Conservation (phyloP, 2,797 vertebrate species). For the Myotis daubentonii region DNA sequence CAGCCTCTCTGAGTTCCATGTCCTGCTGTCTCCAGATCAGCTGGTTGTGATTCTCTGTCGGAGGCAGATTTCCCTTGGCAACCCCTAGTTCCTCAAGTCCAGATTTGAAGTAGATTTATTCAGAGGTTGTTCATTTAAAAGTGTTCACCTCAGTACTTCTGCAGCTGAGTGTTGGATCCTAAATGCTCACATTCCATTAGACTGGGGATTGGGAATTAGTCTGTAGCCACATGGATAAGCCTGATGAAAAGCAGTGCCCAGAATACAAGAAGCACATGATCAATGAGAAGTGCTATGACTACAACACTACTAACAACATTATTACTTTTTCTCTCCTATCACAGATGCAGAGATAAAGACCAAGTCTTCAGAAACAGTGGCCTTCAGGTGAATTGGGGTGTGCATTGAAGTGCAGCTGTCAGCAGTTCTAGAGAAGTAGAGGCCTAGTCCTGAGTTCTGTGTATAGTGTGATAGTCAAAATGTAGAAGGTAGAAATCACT, state of each 20-base stretch:
- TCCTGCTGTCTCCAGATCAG: constrained; percentile 28
- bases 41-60: constrained; percentile 46
- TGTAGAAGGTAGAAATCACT: not conserved
- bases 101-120: constrained; percentile 60
- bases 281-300: not conserved
- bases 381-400: constrained; percentile 60
- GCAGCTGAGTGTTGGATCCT: not conserved
- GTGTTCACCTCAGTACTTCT: not conserved
- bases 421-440: constrained; percentile 9
- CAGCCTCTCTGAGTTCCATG: not conserved
- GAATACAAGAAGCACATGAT: not conserved
- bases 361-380: constrained; percentile 73
- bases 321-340: constrained; percentile 69
- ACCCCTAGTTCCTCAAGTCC: constrained; percentile 9
- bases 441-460: not conserved
- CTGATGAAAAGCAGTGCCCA: constrained; percentile 36
- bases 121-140: constrained; percentile 41
- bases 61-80: constrained; percentile 48
- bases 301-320: not conserved
- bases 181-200: not conserved
- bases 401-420: constrained; percentile 1
- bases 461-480: constrained; percentile 9
- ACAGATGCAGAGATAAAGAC: constrained; percentile 79
- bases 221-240: constrained; percentile 3
- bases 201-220: not conserved